Base-by-base conservation (phyloP, 2,888 invertebrate species). In the Chymomyza fuscimana region DNA sequence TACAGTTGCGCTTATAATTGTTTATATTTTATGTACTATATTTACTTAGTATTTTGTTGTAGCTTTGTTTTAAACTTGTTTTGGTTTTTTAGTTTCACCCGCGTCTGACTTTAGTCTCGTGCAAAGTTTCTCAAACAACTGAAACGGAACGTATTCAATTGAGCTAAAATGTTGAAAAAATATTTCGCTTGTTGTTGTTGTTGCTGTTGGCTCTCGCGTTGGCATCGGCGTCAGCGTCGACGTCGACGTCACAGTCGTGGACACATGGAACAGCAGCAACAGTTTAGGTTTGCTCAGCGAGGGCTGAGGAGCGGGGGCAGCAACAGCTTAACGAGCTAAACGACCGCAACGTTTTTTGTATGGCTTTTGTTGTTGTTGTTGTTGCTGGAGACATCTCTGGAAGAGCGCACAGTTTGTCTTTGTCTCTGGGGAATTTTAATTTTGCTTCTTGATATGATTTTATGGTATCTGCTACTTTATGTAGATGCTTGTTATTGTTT, bases 111-210 rank as follows among this genome's bases (percentile, higher is more conserved):
- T 60, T 61, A 60, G 78, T 76, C 74, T 76, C 80, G 82, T 73
- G 72, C 84, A 80, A 86, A 82, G 87, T 79, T 80, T 79, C 79
- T 74, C 71, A 77, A 79, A 73, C 78, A 81, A 89, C 89, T 89
- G 81, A 89, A 79, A 72, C 40, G 40, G 10, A 46, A 46, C 40
- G 40, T 12, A 46, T 12, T 46, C 12, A 46, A 46, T 12, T 46
- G 40, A 46, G 40, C 36, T 36, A 36, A 36, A 36, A 36, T 36
- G 36, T 46, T 12, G 40, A 46, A 46, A n/a, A 40, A 40, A 40
- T 40, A 12, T 40, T 46, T 4, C 4, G 5, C 40, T n/a, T n/a
- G n/a, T n/a, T n/a, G n/a, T n/a, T n/a, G n/a, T n/a, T n/a, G n/a
- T n/a, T n/a, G n/a, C n/a, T n/a, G n/a, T n/a, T n/a, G n/a, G n/a